Evolutionary conservation across 2,113 vertebrate genomes (phyloP).

Genomic region (Empidonax traillii): DNA sequence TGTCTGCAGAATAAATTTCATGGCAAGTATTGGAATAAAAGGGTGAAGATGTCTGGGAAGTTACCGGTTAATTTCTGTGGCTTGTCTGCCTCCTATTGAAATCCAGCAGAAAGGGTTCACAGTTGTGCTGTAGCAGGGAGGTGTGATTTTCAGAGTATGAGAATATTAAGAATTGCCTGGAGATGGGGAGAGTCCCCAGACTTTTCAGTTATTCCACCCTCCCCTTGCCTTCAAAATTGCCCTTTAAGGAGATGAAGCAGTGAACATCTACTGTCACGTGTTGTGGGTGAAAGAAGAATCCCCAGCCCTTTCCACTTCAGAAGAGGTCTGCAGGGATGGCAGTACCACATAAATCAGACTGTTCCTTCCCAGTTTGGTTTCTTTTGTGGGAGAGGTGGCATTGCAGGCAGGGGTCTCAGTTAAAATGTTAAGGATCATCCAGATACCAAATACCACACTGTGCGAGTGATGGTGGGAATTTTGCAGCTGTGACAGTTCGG

Average conservation of each 20-base stretch:
- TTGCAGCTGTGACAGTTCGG: not conserved
- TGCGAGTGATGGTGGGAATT: not conserved
- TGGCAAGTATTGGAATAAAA: not conserved
- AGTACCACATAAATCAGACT: not conserved
- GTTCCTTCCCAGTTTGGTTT: not conserved
- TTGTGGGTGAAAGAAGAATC: not conserved
- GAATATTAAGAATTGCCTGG: not conserved
- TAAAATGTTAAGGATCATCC: not conserved
- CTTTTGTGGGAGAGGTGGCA: not conserved
- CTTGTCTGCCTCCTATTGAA: not conserved
- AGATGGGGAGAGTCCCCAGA: not conserved
- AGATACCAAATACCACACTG: not conserved
- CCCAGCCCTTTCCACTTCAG: not conserved
- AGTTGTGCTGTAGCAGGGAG: not conserved
- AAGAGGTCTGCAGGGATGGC: not conserved
- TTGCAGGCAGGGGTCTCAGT: not conserved
- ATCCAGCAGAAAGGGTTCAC: not conserved
- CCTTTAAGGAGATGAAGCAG: constrained; percentile 23
- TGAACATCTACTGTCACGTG: not conserved
- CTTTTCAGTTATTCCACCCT: not conserved
- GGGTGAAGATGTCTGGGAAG: not conserved
- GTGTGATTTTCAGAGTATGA: not conserved
- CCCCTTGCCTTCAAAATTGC: not conserved
- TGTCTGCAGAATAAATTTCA: not conserved
- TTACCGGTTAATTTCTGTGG: not conserved